Evolutionary conservation across 2,888 invertebrate species (phyloP), one percentile per base, ranked within the genome.

Genomic region (Physocephala rufipes): DNA sequence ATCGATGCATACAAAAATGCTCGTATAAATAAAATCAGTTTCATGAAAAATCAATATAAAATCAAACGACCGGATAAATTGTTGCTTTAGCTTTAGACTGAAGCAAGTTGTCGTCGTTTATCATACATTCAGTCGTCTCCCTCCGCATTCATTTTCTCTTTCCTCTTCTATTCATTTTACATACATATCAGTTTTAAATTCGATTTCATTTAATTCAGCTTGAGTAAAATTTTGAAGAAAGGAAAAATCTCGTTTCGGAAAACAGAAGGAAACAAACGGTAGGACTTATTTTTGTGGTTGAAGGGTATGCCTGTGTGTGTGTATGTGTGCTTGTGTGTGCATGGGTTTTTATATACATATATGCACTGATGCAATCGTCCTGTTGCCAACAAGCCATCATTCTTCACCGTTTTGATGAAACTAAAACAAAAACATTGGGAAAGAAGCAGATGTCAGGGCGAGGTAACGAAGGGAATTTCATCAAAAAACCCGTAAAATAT

Each of bases 341-440:
- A 7, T 43, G 62, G 36, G 36, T 30, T 2, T 62, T 21, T 62
- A 19, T 28, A 16, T 45, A 9, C 45, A 12, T 15, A 45, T 45
- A 7, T 19, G 49, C 61, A 62, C 70, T 70, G 78, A 74, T 80
- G 79, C 81, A 79, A 81, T 80, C 79, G 24, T 21, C 15, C 16
- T 53, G 24, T 16, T 53, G 19, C 4, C 9, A 16, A 53, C 7
- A 53, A 53, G 1, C n/a, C 7, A 24, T 53, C 24, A 19, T 21
- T 21, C 16, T 55, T 9, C 13, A 7, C 4, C 9, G 9, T 36
- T 36, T 36, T 36, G 36, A 36, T 36, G 36, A 36, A 36, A 36
- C 5, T 9, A 36, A 36, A 36, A 36, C 36, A 4, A 36, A n/a
- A n/a, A 7, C 36, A 36, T 36, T 9, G 9, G 9, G 5, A 36